These are phyloP conservation scores for Leptocoma aspasia DNA, from an alignment of 2,113 vertebrate genomes.

Conservation along the genomic window DNA sequence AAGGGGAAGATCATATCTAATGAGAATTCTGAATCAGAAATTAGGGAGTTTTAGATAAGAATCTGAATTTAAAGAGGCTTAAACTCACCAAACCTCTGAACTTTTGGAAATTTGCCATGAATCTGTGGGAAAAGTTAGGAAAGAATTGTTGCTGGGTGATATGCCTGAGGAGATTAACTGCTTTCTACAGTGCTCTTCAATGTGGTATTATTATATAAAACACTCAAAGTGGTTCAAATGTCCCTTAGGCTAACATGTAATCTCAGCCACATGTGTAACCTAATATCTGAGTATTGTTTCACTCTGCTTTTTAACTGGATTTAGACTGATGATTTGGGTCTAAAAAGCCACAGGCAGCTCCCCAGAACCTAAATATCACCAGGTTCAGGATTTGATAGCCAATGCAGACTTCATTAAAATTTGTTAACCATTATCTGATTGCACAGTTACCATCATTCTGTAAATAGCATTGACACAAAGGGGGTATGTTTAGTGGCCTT, in stretches of 20 bases:
- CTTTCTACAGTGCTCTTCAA: slow-evolving; percentile 34
- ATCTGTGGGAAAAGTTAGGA: slow-evolving; percentile 63
- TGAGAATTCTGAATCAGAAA: slow-evolving; percentile 41
- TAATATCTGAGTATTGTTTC: slow-evolving; percentile 65
- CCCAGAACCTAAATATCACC: neutral
- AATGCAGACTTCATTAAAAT: neutral
- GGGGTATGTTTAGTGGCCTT: neutral
- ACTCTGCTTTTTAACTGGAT: slow-evolving; percentile 16
- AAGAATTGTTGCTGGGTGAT: slow-evolving; percentile 50
- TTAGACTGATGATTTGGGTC: slow-evolving; percentile 14
- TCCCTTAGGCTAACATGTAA: slow-evolving; percentile 39
- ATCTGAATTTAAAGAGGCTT: slow-evolving; percentile 35
- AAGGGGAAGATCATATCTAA: neutral
- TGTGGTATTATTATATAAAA: slow-evolving; percentile 65
- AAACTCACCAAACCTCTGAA: neutral
- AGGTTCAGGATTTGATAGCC: neutral
- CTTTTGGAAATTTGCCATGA: slow-evolving; percentile 23
- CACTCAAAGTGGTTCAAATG: slow-evolving; percentile 35
- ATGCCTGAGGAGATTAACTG: slow-evolving; percentile 54
- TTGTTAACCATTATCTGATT: neutral
- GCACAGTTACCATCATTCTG: neutral
- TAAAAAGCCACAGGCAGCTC: slow-evolving; percentile 37
- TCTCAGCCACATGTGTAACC: slow-evolving; percentile 55
- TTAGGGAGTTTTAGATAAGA: slow-evolving; percentile 29
- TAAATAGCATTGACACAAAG: neutral